A percentile compares a stretch with the other conserved stretches of the same genome.
phyloP scores from a whole-genome alignment of 2,888 invertebrate species.

The Silvanus unidentatus region DNA sequence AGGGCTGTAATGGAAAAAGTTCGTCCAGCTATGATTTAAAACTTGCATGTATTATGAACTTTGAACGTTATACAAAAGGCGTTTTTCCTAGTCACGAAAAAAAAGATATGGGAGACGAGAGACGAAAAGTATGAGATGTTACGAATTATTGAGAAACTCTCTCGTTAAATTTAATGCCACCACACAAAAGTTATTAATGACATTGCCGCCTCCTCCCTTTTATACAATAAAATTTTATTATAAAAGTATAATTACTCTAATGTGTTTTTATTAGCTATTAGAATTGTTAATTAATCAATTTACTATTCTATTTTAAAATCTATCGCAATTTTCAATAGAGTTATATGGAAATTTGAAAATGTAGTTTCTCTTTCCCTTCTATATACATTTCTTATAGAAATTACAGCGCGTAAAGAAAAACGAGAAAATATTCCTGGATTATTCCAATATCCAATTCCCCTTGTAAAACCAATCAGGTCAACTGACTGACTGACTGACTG shows the following conservation, averaged over 20 bases:
- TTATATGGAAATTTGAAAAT: not conserved
- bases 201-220: too few relatives aligned
- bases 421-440: slow-evolving; percentile 2
- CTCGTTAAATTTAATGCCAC: slow-evolving; percentile 9
- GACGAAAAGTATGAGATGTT: slow-evolving; percentile 24
- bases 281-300: not conserved
- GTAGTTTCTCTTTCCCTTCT: not conserved
- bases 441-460: slow-evolving; percentile 4
- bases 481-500: slow-evolving; percentile 1
- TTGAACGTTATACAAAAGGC: slow-evolving; percentile 31
- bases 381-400: not conserved
- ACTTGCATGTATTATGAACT: slow-evolving; percentile 38
- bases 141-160: slow-evolving; percentile 16
- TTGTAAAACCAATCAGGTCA: slow-evolving; percentile 6
- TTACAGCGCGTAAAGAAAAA: not conserved
- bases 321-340: too few relatives aligned
- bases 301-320: too few relatives aligned
- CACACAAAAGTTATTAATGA: slow-evolving; percentile 5
- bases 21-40: slow-evolving; percentile 35
- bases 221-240: not conserved
- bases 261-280: slow-evolving; percentile 1
- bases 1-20: slow-evolving; percentile 41
- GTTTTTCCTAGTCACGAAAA: slow-evolving; percentile 8
- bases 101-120: too few relatives aligned
- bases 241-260: not conserved